These are phyloP conservation scores for Drosophila arawakana DNA, from an alignment of 1,140 invertebrate species.

Conservation along the genomic window DNA sequence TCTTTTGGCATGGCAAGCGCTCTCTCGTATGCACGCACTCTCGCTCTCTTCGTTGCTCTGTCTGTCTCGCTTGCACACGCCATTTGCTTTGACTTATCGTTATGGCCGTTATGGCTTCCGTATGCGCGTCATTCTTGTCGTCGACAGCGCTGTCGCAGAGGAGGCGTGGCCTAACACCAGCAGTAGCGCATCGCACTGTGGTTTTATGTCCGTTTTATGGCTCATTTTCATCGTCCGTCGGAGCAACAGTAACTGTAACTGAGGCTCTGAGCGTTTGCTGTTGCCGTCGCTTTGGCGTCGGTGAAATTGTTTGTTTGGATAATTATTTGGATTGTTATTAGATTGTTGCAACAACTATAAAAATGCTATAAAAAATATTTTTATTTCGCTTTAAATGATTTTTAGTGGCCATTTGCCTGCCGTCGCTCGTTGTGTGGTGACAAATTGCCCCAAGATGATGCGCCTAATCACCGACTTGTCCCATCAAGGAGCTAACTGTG, in stretches of 20 bases:
- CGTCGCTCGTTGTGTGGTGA: slow-evolving; percentile 67
- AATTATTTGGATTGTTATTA: slow-evolving; percentile 84
- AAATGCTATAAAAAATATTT: slow-evolving; percentile 83
- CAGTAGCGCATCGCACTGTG: slow-evolving; percentile 70
- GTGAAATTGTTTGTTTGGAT: slow-evolving; percentile 80
- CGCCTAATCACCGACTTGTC: slow-evolving; percentile 68
- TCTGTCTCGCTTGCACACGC: slow-evolving; percentile 51
- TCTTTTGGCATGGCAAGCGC: slow-evolving; percentile 27
- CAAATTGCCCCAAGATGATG: slow-evolving; percentile 77
- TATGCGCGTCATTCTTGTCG: slow-evolving; percentile 53
- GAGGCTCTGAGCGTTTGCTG: slow-evolving; percentile 49
- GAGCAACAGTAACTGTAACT: slow-evolving; percentile 54
- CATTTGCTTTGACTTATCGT: slow-evolving; percentile 80
- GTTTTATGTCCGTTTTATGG: slow-evolving; percentile 81
- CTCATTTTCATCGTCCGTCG: slow-evolving; percentile 77
- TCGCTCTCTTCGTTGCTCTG: slow-evolving; percentile 21
- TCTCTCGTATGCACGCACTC: slow-evolving; percentile 8
- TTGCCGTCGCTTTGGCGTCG: slow-evolving; percentile 74
- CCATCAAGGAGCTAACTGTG: slow-evolving; percentile 32
- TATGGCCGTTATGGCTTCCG: slow-evolving; percentile 84
- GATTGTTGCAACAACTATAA: slow-evolving; percentile 84
- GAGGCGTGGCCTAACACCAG: slow-evolving; percentile 69
- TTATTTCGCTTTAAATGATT: slow-evolving; percentile 83
- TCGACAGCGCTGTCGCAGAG: slow-evolving; percentile 42
- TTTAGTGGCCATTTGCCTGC: slow-evolving; percentile 71